These are phyloP conservation scores for Mesoclemmys tuberculata DNA, from an alignment of 2,113 vertebrate genomes.

Conservation along the genomic window DNA sequence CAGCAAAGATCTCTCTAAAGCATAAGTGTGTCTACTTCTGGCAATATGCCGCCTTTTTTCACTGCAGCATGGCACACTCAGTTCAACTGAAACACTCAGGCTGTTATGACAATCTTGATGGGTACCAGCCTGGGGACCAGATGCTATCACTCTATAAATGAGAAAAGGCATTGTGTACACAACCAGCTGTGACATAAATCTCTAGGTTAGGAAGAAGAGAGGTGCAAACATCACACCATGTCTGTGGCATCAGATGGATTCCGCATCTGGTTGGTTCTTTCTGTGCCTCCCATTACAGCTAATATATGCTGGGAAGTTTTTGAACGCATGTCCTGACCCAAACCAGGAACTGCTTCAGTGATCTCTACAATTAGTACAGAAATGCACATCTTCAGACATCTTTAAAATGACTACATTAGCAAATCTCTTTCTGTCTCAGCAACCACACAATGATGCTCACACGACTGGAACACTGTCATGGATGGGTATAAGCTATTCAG, in stretches of 20 bases:
- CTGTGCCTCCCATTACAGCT: neutral
- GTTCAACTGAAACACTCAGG: neutral
- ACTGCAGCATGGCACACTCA: neutral
- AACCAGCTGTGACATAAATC: neutral
- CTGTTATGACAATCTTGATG: neutral
- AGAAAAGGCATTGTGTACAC: neutral
- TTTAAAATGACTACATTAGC: neutral
- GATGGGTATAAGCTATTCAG: too few relatives aligned
- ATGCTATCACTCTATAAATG: neutral
- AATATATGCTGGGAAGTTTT: neutral
- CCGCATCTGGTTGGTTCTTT: neutral
- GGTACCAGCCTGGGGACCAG: neutral
- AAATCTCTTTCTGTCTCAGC: neutral
- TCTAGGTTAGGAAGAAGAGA: neutral
- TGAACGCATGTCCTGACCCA: neutral
- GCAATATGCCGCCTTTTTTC: neutral
- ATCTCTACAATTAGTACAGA: neutral
- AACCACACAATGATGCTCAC: too few relatives aligned
- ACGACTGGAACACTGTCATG: too few relatives aligned
- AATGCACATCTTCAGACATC: neutral
- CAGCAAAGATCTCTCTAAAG: neutral
- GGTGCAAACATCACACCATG: neutral
- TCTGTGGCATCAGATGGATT: neutral
- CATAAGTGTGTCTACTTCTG: neutral
- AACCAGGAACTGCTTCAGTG: neutral